Evolutionary conservation across 2,797 vertebrate species (phyloP), one percentile per base, ranked within the genome.

Genomic region (Neoniphon sammara): DNA sequence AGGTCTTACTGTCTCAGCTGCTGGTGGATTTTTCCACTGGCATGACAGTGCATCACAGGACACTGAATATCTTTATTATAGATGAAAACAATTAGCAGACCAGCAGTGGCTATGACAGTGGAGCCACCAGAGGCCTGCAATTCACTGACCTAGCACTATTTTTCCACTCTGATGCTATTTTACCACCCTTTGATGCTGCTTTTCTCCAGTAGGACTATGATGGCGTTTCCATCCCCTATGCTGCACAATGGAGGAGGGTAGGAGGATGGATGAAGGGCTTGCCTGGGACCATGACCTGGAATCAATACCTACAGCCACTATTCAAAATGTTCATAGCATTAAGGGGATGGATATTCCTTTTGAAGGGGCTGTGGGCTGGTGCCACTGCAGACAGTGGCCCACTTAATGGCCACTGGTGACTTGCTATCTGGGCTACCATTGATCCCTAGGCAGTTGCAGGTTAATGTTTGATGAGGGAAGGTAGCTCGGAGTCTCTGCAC

Each of bases 401-500:
- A 87, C 68, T 83, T 84, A 71, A 65, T 17, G 62, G 69, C 76
- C 80, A 67, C 80, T 79, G 77, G 70, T 86, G 81, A 49, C 54
- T 85, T 63, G 73, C 66, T 78, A 78, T 87, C 74, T 88, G 78
- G 71, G 83, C 70, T 85, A 81, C 76, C 75, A 77, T 27, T 72
- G 73, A 80, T 83, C 85, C 86, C 77, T 65, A 66, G 86, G 78
- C 70, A 64, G 73, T 59, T 81, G 46, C 70, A 31, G 56, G 70
- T 86, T 85, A 80, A 82, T 69, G 76, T 78, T 70, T 66, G 46
- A 76, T 76, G 52, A 63, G 62, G 34, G 53, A 73, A 30, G 36
- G 34, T 30, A 66, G 82, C 63, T 52, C 18, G 7, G 71, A 75
- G 75, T 70, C 60, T 52, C 54, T 58, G 70, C 55, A 73, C 21